Evolutionary conservation across 2,888 invertebrate species (phyloP), one percentile per base, ranked within the genome.

Genomic region (Apodemia mormo): DNA sequence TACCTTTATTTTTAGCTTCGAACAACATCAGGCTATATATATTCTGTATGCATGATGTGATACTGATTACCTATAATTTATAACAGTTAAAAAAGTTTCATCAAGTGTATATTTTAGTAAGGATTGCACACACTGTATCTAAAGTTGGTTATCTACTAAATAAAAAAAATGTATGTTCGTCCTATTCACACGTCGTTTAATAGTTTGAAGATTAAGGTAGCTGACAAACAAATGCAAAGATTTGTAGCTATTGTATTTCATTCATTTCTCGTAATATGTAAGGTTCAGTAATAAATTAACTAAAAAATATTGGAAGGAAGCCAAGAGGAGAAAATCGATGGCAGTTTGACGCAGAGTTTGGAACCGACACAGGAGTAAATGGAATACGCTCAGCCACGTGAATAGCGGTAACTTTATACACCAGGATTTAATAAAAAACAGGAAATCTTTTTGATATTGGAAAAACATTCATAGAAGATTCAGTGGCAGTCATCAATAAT

Each of bases 281-380:
- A 45, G 45, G 45, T 80, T 87, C 82, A 80, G 85, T 87, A 89
- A 90, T 89, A 88, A 88, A 88, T 88, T 86, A 88, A 81, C 83
- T 82, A 82, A 85, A 79, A 81, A 83, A 85, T 80, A 84, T 88
- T 90, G 90, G 90, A 89, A 79, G 82, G 81, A 80, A 82, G 90
- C 90, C 90, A 90, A 84, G 74, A 80, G 75, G 73, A 78, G 77
- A 80, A 82, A 89, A 89, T 89, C 89, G 85, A 89, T 89, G 84
- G 75, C 77, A 78, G 80, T 82, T 82, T 79, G 81, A 81, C 82
- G 79, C 80, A 81, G 81, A 79, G 78, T 79, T 75, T 74, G 76
- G 79, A 79, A 66, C 67, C 65, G 56, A 56, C 56, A 29, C 56
- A 56, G 29, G 49, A 49, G 49, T 49, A 49, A 49, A 49, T 68